A percentile compares a stretch with the other conserved stretches of the same genome.
Evolutionary conservation across 2,113 vertebrate species (phyloP).

Genomic region (Pimephales promelas): DNA sequence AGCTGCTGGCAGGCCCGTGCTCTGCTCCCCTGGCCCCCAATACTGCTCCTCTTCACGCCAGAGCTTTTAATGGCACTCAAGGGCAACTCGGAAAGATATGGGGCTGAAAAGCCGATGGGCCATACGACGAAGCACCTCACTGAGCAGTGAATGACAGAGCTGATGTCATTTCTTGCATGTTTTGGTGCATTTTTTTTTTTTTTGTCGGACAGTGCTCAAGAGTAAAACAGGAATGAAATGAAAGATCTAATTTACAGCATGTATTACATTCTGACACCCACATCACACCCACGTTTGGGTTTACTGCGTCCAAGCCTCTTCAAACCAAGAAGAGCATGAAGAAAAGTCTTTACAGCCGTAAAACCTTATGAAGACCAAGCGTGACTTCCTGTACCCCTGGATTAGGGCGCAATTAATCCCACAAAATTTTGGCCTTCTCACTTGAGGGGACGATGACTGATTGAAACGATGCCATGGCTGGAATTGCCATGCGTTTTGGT

Average conservation of each 20-base stretch:
- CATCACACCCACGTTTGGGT: background rate
- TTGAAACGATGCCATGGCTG: slow-evolving; percentile 60
- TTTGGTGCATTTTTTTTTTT: background rate
- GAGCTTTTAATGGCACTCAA: slow-evolving; percentile 45
- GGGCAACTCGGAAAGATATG: slow-evolving; percentile 24
- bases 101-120: slow-evolving; percentile 36
- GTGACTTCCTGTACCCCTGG: slow-evolving; percentile 27
- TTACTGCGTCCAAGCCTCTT: slow-evolving; percentile 3
- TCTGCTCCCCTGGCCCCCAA: background rate
- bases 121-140: slow-evolving; percentile 24
- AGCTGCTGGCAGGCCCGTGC: slow-evolving; percentile 26
- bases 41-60: slow-evolving; percentile 3
- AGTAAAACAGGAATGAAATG: background rate
- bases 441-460: slow-evolving; percentile 68
- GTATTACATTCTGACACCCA: slow-evolving; percentile 27
- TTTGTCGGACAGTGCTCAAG: background rate
- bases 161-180: slow-evolving; percentile 11
- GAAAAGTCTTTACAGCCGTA: background rate
- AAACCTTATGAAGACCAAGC: background rate
- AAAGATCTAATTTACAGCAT: slow-evolving; percentile 19
- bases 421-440: slow-evolving; percentile 66
- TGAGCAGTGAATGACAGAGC: background rate
- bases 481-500: slow-evolving; percentile 62
- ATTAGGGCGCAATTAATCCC: slow-evolving; percentile 74
- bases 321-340: background rate